Evolutionary conservation across 1,140 invertebrate genomes (phyloP), one percentile per base, ranked within the genome.

Genomic region (Pollicipes pollicipes): DNA sequence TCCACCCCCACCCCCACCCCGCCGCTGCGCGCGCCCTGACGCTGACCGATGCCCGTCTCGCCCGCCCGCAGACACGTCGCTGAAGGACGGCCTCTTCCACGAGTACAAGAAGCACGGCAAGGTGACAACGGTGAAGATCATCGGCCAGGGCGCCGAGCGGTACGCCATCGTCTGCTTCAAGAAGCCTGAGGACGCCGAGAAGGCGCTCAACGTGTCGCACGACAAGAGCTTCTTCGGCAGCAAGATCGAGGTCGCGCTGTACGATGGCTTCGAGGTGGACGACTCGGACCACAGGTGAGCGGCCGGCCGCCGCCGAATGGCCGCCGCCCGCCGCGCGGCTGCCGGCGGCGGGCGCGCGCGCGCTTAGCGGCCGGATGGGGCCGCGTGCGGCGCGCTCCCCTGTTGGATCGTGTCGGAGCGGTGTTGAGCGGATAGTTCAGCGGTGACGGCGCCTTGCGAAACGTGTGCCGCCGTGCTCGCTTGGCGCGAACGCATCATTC

Each of bases 71-170:
- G 91, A 94, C 81, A 94, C 92, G 73, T 96, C 92, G 73, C 83
- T 98, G 72, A 94, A 97, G 82, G 95, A 98, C 82, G 94, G 94
- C 72, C 85, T 98, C 72, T 98, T 94, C 83, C 95, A 98, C 82
- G 95, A 97, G 81, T 98, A 97, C 83, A 97, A 97, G 82, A 97
- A 97, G 77, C 92, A 97, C 82, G 94, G 95, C 31, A 97, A 97
- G 83, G 93, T 98, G 75, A 91, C 91, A 74, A 93, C 90, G 85
- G 94, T 98, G 31, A 94, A 91, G 78, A 85, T 96, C 28, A 86
- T 90, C 29, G 91, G 90, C 0, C 84, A 89, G 75, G 90, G 87
- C 72, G 85, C 85, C 27, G 89, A 91, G 74, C 83, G 92, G 74
- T 91, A 90, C 81, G 92, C 91, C 69, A 84, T 95, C 70, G 91